phyloP scores from a whole-genome alignment of 2,888 invertebrate species.

The Hofmannophila pseudospretella region DNA sequence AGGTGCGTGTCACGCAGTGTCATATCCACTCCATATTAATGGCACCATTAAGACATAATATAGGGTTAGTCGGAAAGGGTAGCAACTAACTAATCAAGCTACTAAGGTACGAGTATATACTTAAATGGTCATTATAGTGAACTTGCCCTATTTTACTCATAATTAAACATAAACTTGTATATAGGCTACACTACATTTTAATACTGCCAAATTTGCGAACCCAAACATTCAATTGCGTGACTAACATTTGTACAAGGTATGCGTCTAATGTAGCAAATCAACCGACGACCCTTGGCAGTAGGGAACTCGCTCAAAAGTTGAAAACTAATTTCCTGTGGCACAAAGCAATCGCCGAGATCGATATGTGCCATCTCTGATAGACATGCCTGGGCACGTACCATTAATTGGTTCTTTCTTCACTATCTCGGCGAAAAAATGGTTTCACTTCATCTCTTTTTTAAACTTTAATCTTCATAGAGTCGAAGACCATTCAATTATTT shows the following conservation, averaged over 20 bases:
- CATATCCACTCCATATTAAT: neutral
- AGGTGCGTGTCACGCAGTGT: conserved; percentile 1
- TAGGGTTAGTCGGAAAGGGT: neutral
- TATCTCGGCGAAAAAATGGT: neutral
- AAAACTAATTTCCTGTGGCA: conserved; percentile 70
- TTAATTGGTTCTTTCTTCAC: conserved; percentile 46
- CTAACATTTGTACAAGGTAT: too few species aligned
- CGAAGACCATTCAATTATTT: too few species aligned
- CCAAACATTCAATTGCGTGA: too few species aligned
- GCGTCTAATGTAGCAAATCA: too few species aligned
- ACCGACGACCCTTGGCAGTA: conserved; percentile 8
- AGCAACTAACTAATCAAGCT: neutral
- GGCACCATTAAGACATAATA: neutral
- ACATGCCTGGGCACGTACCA: conserved; percentile 33
- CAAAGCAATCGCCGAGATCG: conserved; percentile 59
- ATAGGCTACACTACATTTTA: too few species aligned
- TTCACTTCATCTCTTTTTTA: too few species aligned
- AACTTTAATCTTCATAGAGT: too few species aligned
- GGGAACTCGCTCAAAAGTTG: conserved; percentile 45
- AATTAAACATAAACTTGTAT: too few species aligned
- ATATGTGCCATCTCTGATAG: conserved; percentile 45
- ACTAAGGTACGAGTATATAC: neutral
- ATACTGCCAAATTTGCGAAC: too few species aligned
- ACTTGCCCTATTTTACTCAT: too few species aligned
- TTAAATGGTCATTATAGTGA: too few species aligned